Evolutionary conservation across 2,888 invertebrate species (phyloP), one percentile per base, ranked within the genome.

Genomic region (Sminthurinus aureus): DNA sequence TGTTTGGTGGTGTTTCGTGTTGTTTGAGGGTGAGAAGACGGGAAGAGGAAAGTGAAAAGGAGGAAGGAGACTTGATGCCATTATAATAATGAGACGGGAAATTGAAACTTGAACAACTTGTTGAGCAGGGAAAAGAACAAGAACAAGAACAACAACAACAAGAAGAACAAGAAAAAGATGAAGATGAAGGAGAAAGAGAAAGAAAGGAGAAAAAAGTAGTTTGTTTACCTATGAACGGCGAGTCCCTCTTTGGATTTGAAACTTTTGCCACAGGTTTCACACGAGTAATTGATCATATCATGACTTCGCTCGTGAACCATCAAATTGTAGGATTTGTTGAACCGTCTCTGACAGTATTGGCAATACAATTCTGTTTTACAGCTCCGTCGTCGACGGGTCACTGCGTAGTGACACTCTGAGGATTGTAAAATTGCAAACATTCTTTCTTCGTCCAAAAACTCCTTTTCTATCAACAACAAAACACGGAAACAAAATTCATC

Each of bases 231-330:
- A 94, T 97, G 97, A 92, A 96, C 96, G 91, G 96, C 95, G 90
- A 96, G 93, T 91, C 96, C 96, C 92, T 99, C 98, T 93, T 98
- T 98, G 91, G 98, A 93, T 91, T 98, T 96, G 94, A 99, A 99
- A 89, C 96, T 96, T 92, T 98, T 98, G 90, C 97, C 96, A 92
- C 98, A 99, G 89, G 98, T 96, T 91, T 98, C 98, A 92, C 98
- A 99, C 90, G 96, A 95, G 92, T 96, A 99, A 83, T 98, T 97
- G 90, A 98, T 97, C 91, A 97, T 97, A 93, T 83, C 83, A 79
- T 99, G 98, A 89, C 98, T 98, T 91, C 98, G 93, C 91, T 98
- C 98, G 93, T 99, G 98, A 90, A 99, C 98, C 93, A 98, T 94
- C 91, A 99, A 93, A 92, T 99, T 99, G 93, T 99, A 99, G 89